These are phyloP conservation scores for Tachysurus fulvidraco DNA, from an alignment of 2,113 vertebrate species.

Conservation along the genomic window DNA sequence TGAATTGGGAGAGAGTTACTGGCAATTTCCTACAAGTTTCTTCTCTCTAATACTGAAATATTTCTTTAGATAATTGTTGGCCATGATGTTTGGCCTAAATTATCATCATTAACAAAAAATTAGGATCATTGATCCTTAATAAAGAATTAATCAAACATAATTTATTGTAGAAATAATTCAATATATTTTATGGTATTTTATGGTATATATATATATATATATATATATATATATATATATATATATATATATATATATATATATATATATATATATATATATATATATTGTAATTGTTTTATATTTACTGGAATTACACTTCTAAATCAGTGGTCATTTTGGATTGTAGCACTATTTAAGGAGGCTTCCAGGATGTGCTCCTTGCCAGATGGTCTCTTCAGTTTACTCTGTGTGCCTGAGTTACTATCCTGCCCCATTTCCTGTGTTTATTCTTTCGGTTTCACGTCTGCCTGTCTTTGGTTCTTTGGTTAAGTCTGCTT, in stretches of 20 bases:
- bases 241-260: not conserved
- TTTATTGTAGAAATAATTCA: not conserved
- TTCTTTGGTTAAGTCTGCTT: too few species aligned
- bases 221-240: not conserved
- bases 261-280: not conserved
- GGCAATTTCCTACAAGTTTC: not conserved
- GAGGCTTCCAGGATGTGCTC: too few species aligned
- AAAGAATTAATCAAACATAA: not conserved
- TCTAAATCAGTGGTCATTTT: too few species aligned
- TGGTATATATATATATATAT: not conserved
- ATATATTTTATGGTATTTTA: not conserved
- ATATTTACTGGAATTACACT: not conserved
- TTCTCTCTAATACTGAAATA: not conserved
- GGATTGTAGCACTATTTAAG: too few species aligned
- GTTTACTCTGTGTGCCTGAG: too few species aligned
- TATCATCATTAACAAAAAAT: not conserved
- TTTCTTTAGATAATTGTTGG: not conserved
- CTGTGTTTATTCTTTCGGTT: too few species aligned
- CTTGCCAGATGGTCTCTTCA: too few species aligned
- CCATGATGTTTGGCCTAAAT: not conserved
- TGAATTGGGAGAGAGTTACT: not conserved
- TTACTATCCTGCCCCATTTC: too few species aligned
- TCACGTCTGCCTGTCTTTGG: too few species aligned
- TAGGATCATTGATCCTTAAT: too few species aligned
- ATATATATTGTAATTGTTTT: not conserved